Evolutionary conservation across 2,888 invertebrate species (phyloP), one percentile per base, ranked within the genome.

Genomic region (Schizaphis graminum): DNA sequence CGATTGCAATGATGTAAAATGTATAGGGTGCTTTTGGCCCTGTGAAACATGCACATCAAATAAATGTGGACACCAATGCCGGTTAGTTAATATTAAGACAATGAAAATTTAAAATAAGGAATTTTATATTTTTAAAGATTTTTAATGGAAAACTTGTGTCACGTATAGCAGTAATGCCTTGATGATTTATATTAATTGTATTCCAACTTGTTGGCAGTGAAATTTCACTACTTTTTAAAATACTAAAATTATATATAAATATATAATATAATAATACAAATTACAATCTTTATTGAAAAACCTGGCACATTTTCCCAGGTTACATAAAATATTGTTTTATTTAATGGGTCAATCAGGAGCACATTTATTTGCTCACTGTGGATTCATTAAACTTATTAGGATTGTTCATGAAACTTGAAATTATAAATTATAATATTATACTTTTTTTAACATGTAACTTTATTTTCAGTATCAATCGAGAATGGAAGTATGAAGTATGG

Each of bases 21-120:
- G 99, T 95, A 96, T 97, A 0, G 99, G 99, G 0, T 99, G 99
- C 95, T 98, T 98, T 96, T 98, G 97, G 95, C 97, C 97, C 3
- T 98, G 98, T 95, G 95, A 96, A 10, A 97, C 97, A 95, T 98
- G 98, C 95, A 96, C 96, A 44, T 98, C 98, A 0, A 96, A 96
- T 49, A 98, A 98, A 96, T 98, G 98, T 96, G 98, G 98, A 4
- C 97, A 97, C 95, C 98, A 98, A 92, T 98, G 98, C 96, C 96
- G 97, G 77, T 77, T 77, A 77, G 77, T 77, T 77, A 24, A 77
- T 8, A 35, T 35, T 7, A 77, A 21, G 11, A 77, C 35, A 35
- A 77, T 24, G 8, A 35, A 8, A 35, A 77, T 77, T 77, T 21
- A 35, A 77, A 35, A 77, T 77, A 16, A 35, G 3, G 2, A 21